phyloP scores from a whole-genome alignment of 64 coral and sea anemone genomes.

The Pocillopora damicornis region DNA sequence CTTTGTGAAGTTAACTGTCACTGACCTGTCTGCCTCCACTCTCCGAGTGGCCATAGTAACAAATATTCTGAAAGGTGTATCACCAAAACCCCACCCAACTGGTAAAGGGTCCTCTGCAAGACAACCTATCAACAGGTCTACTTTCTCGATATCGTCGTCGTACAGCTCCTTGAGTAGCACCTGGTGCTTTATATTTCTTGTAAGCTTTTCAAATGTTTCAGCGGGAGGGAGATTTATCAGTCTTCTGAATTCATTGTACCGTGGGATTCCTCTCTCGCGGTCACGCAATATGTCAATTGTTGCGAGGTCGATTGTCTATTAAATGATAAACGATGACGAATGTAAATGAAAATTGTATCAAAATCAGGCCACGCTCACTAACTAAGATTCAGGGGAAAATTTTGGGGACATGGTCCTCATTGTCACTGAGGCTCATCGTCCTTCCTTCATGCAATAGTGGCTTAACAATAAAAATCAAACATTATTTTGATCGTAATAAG shows the following conservation, averaged over 20 bases:
- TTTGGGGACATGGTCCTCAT: too few species aligned
- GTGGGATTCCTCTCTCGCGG: conserved; percentile 75
- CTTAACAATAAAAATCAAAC: too few species aligned
- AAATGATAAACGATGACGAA: background rate
- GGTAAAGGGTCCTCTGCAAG: conserved; percentile 82
- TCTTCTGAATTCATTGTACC: conserved; percentile 80
- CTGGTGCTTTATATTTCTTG: conserved; percentile 57
- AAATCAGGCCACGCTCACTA: background rate
- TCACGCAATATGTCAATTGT: conserved; percentile 88
- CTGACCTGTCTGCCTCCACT: conserved; percentile 72
- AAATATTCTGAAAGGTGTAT: conserved; percentile 82
- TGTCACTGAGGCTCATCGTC: too few species aligned
- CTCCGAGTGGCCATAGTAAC: conserved; percentile 81
- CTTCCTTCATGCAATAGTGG: too few species aligned
- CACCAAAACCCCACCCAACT: conserved; percentile 78
- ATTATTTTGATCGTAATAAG: too few species aligned
- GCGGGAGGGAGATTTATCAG: conserved; percentile 57
- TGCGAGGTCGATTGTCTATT: conserved; percentile 66
- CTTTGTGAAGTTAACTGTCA: background rate
- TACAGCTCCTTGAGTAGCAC: conserved; percentile 63
- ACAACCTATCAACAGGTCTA: conserved; percentile 83
- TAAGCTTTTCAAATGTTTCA: conserved; percentile 62
- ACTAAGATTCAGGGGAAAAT: too few species aligned
- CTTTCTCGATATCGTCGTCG: conserved; percentile 63
- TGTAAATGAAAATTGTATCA: background rate